Base-by-base conservation (phyloP, 2,797 vertebrate species). In the Chromis chromis region DNA sequence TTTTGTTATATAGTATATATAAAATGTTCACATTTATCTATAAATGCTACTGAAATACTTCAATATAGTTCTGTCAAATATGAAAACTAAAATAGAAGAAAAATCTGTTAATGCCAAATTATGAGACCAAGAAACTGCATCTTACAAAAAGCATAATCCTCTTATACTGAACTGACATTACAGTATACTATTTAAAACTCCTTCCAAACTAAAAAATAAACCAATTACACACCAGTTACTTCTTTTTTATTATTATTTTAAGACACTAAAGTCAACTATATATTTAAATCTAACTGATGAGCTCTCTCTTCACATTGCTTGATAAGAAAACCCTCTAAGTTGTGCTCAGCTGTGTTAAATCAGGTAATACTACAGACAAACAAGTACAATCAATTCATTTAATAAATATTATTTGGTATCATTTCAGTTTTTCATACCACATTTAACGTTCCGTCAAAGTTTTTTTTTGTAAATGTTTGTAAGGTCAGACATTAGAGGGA, bases 401-500 rank as follows among this genome's bases (percentile, higher is more conserved):
- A 36, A 36, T 65, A 7, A 54, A 39, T 46, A 24, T 31, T 7
- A 61, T 12, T 22, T 44, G 31, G 0, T 65, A 62, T 1, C 14
- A 12, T 56, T 59, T 65, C 33, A 66, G 22, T 14, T 42, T 36
- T 40, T 60, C n/a, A 21, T 14, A 55, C 31, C 25, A 52, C 19
- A 39, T 62, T 59, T 8, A 40, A 0, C 11, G 59, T 44, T 31
- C 54, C 40, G 33, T 42, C 62, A 59, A 60, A 36, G 24, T 10
- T 24, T n/a, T 21, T n/a, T 21, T 63, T 24, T 49, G 9, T 12
- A 25, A 31, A 53, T 31, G 24, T 46, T 55, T 36, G 22, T 53
- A 50, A 66, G 31, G 53, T 70, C 28, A 70, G 40, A 65, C 70
- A 2, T 55, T 68, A 33, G 70, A 33, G 53, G 83, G 81, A 14